Conservation (phyloP, 2,113 vertebrate genomes). For the Ivindomyrus marchei region DNA sequence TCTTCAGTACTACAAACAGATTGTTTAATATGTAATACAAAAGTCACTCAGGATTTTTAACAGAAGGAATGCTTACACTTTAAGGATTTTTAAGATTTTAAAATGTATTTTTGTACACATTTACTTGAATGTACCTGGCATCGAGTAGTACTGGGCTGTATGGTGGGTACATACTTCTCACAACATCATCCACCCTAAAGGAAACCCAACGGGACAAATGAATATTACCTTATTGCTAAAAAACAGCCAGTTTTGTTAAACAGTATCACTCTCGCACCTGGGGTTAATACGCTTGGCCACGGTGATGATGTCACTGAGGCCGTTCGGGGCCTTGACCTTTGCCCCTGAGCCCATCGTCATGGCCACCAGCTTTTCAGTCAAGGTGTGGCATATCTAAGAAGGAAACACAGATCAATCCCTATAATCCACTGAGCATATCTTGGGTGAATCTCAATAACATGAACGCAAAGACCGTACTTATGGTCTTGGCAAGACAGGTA, state of each 20-base stretch:
- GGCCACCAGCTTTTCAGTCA: constrained; percentile 91
- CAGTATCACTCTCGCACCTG: constrained; percentile 59
- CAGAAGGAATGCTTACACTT: not conserved
- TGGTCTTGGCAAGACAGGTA: not conserved
- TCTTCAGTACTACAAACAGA: not conserved
- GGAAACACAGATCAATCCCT: not conserved
- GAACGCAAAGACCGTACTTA: not conserved
- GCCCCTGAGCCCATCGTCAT: constrained; percentile 93
- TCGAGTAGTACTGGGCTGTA: constrained; percentile 91
- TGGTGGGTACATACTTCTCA: constrained; percentile 90
- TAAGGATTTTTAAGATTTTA: not conserved
- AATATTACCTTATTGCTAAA: not conserved
- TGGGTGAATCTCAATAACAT: not conserved
- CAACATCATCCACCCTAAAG: constrained; percentile 85
- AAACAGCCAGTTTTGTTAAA: not conserved
- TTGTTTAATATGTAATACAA: not conserved
- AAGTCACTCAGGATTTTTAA: not conserved
- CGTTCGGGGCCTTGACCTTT: constrained; percentile 84
- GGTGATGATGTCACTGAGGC: constrained; percentile 85
- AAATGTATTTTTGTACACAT: not conserved
- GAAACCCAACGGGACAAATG: not conserved
- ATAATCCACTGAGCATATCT: not conserved
- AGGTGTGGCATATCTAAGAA: constrained; percentile 84
- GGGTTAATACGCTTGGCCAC: constrained; percentile 95
- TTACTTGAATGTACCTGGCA: constrained; percentile 64